Evolutionary conservation across 2,888 invertebrate genomes (phyloP), one percentile per base, ranked within the genome.

Genomic region (Apodemia zela): DNA sequence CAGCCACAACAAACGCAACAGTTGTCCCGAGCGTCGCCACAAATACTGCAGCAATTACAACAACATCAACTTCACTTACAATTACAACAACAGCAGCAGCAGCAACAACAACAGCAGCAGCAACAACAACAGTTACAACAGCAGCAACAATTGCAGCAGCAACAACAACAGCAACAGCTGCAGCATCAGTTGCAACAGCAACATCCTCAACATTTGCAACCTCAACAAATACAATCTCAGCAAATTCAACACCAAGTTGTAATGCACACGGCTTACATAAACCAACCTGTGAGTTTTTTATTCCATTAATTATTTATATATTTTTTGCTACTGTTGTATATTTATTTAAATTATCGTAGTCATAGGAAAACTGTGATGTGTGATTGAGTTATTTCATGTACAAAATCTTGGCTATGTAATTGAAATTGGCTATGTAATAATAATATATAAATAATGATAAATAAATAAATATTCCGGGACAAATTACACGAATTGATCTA

Each of bases 251-350:
- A 87, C 62, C 84, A 82, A 78, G 88, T 88, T 70, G 89, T 89
- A 47, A 90, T 91, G 89, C 89, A 90, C 68, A 83, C 89, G 13
- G 84, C 88, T 10, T 91, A 90, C 66, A 87, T 90, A 49, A 89
- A 91, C 73, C 89, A 89, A 75, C 73, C 82, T 68, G 89, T 89
- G 67, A 85, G 84, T 77, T 38, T 21, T 7, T 29, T 47, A 7
- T 33, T 38, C 11, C 21, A 54, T 45, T 54, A 57, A 49, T 0
- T 38, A 6, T 47, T 2, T 0, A 18, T 42, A 2, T 29, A 47
- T 6, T 33, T 33, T 33, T 33, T 6, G 1, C 5, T 5, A 60
- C 38, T 4, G 7, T 8, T 15, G 54, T 33, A 45, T 66, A 42
- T 38, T 66, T 51, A 21, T 35, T 33, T 64, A 59, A 5, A 13